phyloP scores from a whole-genome alignment of 2,888 invertebrate species.

The Lottia gigantea region DNA sequence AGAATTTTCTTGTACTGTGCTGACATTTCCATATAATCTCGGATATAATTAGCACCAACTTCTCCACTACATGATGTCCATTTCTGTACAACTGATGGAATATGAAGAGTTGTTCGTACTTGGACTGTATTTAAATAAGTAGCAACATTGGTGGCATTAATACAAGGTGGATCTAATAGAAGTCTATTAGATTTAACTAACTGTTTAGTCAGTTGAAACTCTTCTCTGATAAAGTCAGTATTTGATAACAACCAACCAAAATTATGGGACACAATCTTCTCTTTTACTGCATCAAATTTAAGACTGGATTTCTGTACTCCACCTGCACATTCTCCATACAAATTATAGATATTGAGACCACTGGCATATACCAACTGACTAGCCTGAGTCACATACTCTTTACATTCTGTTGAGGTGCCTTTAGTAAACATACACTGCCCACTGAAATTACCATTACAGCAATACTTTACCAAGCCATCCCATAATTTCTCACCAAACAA shows the following conservation, averaged over 20 bases:
- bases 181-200: conserved; percentile 25
- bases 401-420: conserved; percentile 15
- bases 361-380: conserved; percentile 35
- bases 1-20: conserved; percentile 55
- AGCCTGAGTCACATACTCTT: conserved; percentile 22
- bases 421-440: conserved; percentile 39
- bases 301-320: conserved; percentile 15
- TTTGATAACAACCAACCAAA: conserved; percentile 33
- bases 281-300: conserved; percentile 12
- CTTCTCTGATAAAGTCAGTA: conserved; percentile 14
- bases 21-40: conserved; percentile 47
- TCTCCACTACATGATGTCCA: conserved; percentile 64
- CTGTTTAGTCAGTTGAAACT: conserved; percentile 24
- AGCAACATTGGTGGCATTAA: conserved; percentile 43
- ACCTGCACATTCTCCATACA: conserved; percentile 63
- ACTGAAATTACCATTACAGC: conserved; percentile 40
- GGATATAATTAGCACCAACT: neutral
- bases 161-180: conserved; percentile 55
- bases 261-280: conserved; percentile 26
- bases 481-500: conserved; percentile 51
- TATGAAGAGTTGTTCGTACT: conserved; percentile 63
- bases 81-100: conserved; percentile 46
- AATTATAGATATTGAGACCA: conserved; percentile 67
- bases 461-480: conserved; percentile 36
- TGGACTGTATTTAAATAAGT: conserved; percentile 73